Evolutionary conservation across 2,113 vertebrate genomes (phyloP), one percentile per base, ranked within the genome.

Genomic region (Sapayoa aenigma): DNA sequence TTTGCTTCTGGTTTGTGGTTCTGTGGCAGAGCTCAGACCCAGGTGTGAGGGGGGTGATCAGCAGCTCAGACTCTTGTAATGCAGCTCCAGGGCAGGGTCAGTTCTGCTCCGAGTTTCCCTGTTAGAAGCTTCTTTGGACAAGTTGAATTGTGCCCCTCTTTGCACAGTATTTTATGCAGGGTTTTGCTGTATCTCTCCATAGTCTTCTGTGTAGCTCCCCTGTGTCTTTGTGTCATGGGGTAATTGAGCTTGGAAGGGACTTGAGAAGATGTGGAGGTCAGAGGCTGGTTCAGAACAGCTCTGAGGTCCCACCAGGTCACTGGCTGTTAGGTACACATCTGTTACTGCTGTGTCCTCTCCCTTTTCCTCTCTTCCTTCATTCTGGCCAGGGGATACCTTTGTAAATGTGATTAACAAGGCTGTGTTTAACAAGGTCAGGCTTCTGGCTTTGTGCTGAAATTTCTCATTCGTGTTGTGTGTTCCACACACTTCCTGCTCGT

Each of bases 201-300:
- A 21, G 0, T 22, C 74, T 58, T 55, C 62, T 16, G 17, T 62
- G 11, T 39, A 23, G 11, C 31, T 84, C 73, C 35, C 52, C 31
- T 4, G 4, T 49, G 3, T 31, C 14, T 2, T 24, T 18, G 37
- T 27, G 19, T 14, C 11, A 17, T 11, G 0, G 3, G 33, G 8
- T 72, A 20, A n/a, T 4, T 1, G 35, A 68, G 15, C 27, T 68
- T 35, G 49, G 67, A 62, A 77, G 37, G 42, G 47, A 15, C 12
- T 20, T 83, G 5, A 21, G 75, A 41, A 60, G 33, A 30, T 25
- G 4, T 56, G 11, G 3, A 1, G 18, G 65, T 65, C 5, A 35
- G 4, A 1, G 1, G 4, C 13, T 49, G 5, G 11, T 18, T 86
- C 42, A 65, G 10, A 35, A 6, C 6, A 60, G 35, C 42, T 67